Evolutionary conservation across 2,797 vertebrate genomes (phyloP), one percentile per base, ranked within the genome.

Genomic region (Silurus aristotelis): DNA sequence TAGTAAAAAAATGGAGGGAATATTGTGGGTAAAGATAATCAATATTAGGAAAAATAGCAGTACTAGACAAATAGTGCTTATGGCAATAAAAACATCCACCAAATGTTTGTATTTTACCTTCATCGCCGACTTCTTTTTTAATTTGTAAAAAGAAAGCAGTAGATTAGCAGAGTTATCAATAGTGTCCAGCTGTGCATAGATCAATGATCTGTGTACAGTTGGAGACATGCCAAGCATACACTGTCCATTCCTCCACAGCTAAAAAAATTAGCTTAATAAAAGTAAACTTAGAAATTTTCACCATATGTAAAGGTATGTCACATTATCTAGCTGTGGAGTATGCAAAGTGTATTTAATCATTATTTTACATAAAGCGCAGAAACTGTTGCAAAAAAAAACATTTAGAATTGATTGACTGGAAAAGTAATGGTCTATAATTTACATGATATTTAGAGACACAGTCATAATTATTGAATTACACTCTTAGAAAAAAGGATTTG

Each of bases 181-280:
- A 84, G 55, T 82, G 72, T 63, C 85, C 58, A 52, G 14, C 73
- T 88, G 93, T 92, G 93, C 93, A 93, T 91, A 89, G 78, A 91
- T 93, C 90, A 86, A 73, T 87, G 83, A 90, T 64, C 48, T 92
- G 91, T 92, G 93, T 90, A 94, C 93, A 92, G 87, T 87, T 91
- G 90, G 92, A 94, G 90, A 89, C 91, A 93, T 93, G 94, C 94
- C 91, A 83, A 89, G 93, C 91, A 89, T 86, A 87, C 70, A 82
- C 84, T 70, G 14, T 88, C 71, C 91, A 84, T 92, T 91, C 90
- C 89, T 90, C 89, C 83, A 87, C 87, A 20, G 91, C 86, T 68
- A 90, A 91, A 13, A 81, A 84, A 73, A 15, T 43, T 2, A 77
- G 2, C 8, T 19, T 48, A 17, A 48, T 56, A 73, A 84, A 14